Conservation (phyloP, 1,140 invertebrate species). For the Alviniconcha marisindica region DNA sequence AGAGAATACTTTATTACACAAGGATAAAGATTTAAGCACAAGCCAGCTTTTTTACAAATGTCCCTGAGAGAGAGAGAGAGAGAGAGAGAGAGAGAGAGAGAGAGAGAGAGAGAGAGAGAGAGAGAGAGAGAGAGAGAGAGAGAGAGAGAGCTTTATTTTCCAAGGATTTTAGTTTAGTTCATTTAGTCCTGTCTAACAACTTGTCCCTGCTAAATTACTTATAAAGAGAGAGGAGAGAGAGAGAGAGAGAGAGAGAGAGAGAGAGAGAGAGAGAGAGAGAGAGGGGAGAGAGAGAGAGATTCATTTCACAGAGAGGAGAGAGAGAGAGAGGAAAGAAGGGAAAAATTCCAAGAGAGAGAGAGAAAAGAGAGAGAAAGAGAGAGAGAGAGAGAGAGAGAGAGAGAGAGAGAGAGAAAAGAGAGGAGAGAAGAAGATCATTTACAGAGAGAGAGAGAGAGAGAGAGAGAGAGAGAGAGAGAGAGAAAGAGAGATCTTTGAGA, state of each 20-base stretch:
- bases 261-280: neutral
- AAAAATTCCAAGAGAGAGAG: neutral
- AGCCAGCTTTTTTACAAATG: too few relatives aligned
- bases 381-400: neutral
- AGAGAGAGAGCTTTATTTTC: too few relatives aligned
- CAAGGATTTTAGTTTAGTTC: too few relatives aligned
- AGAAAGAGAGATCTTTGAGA: too few relatives aligned
- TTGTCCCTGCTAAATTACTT: too few relatives aligned
- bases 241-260: neutral
- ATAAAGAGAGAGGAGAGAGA: too few relatives aligned
- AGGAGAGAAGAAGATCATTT: too few relatives aligned
- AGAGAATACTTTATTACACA: neutral
- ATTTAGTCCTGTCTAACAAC: too few relatives aligned
- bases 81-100: neutral
- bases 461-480: too few relatives aligned
- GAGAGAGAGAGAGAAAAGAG: neutral
- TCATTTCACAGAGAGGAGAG: neutral
- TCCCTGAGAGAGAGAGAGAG: neutral
- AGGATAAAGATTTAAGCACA: neutral
- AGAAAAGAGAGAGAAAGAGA: neutral
- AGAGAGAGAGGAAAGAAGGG: neutral
- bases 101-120: neutral
- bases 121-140: neutral
- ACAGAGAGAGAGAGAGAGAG: too few relatives aligned
- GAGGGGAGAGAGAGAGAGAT: neutral